These are phyloP conservation scores for Drosophila nr. fundita DNA, from an alignment of 2,888 invertebrate species.

Conservation along the genomic window DNA sequence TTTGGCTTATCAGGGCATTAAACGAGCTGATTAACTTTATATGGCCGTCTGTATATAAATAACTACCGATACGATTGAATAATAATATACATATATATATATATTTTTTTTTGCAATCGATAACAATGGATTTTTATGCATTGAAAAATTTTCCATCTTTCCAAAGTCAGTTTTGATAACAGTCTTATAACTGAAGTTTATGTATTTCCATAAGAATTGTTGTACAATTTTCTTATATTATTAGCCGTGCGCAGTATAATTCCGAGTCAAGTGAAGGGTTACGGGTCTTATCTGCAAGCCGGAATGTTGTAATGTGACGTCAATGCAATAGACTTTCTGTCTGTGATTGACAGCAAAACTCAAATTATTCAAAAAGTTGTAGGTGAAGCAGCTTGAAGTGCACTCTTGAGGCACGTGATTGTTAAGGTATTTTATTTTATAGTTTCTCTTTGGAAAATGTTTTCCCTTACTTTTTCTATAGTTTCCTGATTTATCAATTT, in stretches of 20 bases:
- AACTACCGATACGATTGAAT: constrained; percentile 46
- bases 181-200: neutral
- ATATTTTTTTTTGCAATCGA: constrained; percentile 13
- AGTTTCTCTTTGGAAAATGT: neutral
- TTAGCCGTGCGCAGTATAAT: constrained; percentile 12
- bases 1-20: constrained; percentile 66
- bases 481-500: neutral
- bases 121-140: constrained; percentile 3
- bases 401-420: constrained; percentile 34
- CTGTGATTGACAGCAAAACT: constrained; percentile 34
- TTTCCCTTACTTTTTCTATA: neutral
- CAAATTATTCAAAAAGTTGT: constrained; percentile 17
- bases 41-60: constrained; percentile 44
- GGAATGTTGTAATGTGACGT: constrained; percentile 47
- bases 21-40: constrained; percentile 50
- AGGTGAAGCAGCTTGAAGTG: constrained; percentile 18
- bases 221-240: neutral
- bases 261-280: constrained; percentile 12
- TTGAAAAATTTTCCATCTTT: constrained; percentile 36
- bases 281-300: constrained; percentile 31
- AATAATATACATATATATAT: neutral
- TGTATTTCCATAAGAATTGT: neutral
- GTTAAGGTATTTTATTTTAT: neutral
- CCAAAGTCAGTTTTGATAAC: neutral
- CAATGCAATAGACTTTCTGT: constrained; percentile 38